Base-by-base conservation (phyloP, 2,888 invertebrate genomes). In the Drosophila anomalata region DNA sequence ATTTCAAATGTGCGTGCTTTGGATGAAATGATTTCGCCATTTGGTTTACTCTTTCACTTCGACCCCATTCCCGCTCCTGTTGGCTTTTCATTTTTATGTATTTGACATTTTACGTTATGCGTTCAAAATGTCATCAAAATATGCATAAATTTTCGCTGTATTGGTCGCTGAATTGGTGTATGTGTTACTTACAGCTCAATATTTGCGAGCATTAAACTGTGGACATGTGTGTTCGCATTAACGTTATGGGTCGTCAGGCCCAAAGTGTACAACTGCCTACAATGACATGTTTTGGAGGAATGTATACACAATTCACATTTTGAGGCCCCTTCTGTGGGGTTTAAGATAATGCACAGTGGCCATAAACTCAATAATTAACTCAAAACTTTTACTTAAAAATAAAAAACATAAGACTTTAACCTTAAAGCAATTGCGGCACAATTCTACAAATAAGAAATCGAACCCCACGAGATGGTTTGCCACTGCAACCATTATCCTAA, bases 191-290 rank as follows among this genome's bases (percentile, higher is more conserved):
- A 63, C 66, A 11, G 77, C 74, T 77, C 82, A 82, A 85, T 82
- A 82, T 85, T 85, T 79, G 79, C 70, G 61, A 54, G 72, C 76
- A 78, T 76, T 82, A 73, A 85, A 68, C 81, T 79, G 70, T 76
- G 66, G 70, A 71, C n/a, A 36, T n/a, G n/a, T 36, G 36, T 36
- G 36, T 36, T 36, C 67, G 73, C 79, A 84, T 82, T 82, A 84
- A 78, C 82, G 82, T 82, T 76, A 82, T 82, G 82, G 17, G 17
- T 17, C 79, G 77, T 70, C 72, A 66, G 75, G 71, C 75, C 42
- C 67, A 68, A 62, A 68, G 22, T 56, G 58, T 59, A 63, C 66
- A 48, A 42, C 17, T 61, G 50, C 44, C 26, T 50, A 68, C 41
- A 58, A 57, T 29, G 29, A 57, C 31, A 47, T 20, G 29, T 20